Conservation (phyloP, 2,113 vertebrate genomes). For the Merops nubicus region DNA sequence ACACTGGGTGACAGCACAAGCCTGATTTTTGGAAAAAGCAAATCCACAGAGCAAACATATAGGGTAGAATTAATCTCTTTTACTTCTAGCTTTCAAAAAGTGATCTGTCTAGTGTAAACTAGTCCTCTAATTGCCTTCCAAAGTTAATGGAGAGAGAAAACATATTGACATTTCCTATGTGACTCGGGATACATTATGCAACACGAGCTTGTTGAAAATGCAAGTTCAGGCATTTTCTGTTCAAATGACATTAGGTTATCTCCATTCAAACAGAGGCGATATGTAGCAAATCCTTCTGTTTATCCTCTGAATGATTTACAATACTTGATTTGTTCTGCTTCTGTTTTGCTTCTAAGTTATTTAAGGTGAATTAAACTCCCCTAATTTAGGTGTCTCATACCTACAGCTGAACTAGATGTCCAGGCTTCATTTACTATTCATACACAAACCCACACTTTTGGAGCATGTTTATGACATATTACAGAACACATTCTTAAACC, state of each 20-base stretch:
- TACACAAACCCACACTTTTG: not conserved
- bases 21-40: not conserved
- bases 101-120: constrained; percentile 54
- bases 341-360: not conserved
- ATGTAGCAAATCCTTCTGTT: not conserved
- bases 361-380: not conserved
- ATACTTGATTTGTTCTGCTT: not conserved
- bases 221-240: constrained; percentile 29
- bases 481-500: not conserved
- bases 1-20: not conserved
- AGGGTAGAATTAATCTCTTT: constrained; percentile 45
- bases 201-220: not conserved
- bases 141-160: constrained; percentile 62
- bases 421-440: not conserved
- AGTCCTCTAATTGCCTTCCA: constrained; percentile 60
- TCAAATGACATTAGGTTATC: not conserved
- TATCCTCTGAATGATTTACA: constrained; percentile 25
- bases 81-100: constrained; percentile 38
- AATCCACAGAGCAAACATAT: constrained; percentile 34
- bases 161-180: constrained; percentile 50
- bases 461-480: not conserved
- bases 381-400: not conserved
- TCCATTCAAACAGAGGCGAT: not conserved
- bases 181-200: constrained; percentile 1
- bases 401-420: not conserved